Evolutionary conservation across 2,797 vertebrate species (phyloP).

Genomic region (Channa striata): DNA sequence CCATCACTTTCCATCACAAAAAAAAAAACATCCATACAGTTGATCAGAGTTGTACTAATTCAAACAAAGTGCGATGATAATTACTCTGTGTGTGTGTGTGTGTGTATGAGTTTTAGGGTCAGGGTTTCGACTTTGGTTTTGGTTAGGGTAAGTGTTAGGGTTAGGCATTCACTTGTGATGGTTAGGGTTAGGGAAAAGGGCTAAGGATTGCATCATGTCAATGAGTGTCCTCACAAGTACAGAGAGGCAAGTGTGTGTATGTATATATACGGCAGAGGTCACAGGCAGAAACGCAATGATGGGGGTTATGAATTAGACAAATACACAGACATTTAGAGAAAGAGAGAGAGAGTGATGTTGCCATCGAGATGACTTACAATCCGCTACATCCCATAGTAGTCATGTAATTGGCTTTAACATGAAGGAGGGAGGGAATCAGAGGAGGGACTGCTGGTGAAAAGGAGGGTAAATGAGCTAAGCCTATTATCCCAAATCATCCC

Average conservation of each 20-base stretch:
- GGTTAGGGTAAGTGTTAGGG: too few species aligned
- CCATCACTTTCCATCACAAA: slow-evolving; percentile 8
- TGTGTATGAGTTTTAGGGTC: too few species aligned
- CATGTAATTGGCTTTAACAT: slow-evolving; percentile 72
- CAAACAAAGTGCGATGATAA: slow-evolving; percentile 5
- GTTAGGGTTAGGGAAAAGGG: too few species aligned
- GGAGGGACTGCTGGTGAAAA: slow-evolving; percentile 50
- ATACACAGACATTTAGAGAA: slow-evolving; percentile 50
- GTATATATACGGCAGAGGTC: slow-evolving; percentile 55
- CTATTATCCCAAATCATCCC: slow-evolving; percentile 62
- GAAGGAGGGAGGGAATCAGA: slow-evolving; percentile 23
- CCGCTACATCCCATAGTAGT: slow-evolving; percentile 66
- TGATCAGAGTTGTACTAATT: background rate
- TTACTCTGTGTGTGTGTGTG: background rate
- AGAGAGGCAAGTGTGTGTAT: too few species aligned
- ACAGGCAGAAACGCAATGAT: slow-evolving; percentile 57
- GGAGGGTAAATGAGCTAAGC: slow-evolving; percentile 70
- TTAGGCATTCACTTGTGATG: too few species aligned
- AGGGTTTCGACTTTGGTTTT: too few species aligned
- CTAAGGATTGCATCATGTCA: too few species aligned
- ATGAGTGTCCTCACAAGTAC: too few species aligned
- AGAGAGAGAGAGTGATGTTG: slow-evolving; percentile 56
- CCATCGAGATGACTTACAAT: slow-evolving; percentile 77
- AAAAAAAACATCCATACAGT: background rate
- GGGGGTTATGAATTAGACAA: slow-evolving; percentile 64